Percentiles rank a stretch among this genome's conserved stretches.
phyloP scores from a whole-genome alignment of 1,140 invertebrate genomes.

The Berghia stephanieae region DNA sequence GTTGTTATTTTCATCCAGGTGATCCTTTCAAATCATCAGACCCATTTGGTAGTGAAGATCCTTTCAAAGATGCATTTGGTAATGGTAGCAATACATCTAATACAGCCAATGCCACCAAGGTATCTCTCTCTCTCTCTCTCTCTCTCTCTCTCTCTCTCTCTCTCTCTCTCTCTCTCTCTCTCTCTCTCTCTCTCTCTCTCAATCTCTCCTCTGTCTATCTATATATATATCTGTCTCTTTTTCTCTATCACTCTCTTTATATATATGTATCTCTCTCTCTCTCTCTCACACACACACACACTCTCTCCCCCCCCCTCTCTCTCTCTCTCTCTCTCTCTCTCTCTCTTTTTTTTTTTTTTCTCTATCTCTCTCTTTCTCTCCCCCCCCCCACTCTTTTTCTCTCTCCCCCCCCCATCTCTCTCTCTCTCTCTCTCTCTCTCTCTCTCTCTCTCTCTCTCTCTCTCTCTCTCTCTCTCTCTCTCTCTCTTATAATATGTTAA shows the following conservation, averaged over 20 bases:
- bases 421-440: not conserved
- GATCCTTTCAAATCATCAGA: slow-evolving; percentile 25
- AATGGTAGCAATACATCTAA: not conserved
- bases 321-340: not conserved
- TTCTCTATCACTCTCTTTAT: not conserved
- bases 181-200: not conserved
- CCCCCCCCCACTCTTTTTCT: too few relatives aligned
- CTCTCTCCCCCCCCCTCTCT: too few relatives aligned
- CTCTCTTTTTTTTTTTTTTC: not conserved
- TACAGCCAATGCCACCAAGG: not conserved
- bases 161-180: too few relatives aligned
- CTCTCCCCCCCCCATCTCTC: not conserved
- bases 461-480: too few relatives aligned
- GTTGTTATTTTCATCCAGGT: not conserved
- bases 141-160: too few relatives aligned
- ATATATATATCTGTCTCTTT: not conserved
- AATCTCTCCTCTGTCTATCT: too few relatives aligned
- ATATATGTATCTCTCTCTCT: too few relatives aligned
- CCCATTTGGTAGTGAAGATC: slow-evolving; percentile 61
- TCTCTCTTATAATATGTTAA: too few relatives aligned
- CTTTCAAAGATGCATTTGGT: slow-evolving; percentile 55
- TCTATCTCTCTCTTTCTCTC: too few relatives aligned
- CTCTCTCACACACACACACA: too few relatives aligned
- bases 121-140: not conserved
- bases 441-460: not conserved